A percentile compares a stretch with the other conserved stretches of the same genome.
These are phyloP conservation scores for Botrylloides violaceus DNA, from an alignment of 23 tunicate genomes.

Conservation along the genomic window DNA sequence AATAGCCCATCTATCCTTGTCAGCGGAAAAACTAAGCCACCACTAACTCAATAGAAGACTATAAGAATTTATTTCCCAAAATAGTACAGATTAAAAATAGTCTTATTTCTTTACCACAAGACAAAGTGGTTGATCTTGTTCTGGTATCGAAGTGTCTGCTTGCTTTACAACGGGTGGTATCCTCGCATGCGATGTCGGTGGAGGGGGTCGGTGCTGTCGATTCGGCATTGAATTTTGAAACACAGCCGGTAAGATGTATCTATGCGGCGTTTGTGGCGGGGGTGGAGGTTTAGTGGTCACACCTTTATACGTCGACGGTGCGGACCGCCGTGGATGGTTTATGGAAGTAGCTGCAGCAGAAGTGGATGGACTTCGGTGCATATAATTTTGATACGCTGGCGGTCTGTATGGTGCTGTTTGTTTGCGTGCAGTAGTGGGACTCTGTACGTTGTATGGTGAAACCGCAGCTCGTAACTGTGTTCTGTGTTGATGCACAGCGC, in stretches of 20 bases:
- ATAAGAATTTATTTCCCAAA: background rate
- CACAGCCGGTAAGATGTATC: background rate
- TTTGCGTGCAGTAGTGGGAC: background rate
- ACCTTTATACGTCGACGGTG: background rate
- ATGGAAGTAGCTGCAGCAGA: background rate
- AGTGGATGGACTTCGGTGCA: background rate
- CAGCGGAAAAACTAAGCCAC: too few relatives aligned
- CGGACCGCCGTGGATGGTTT: background rate
- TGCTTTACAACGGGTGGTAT: background rate
- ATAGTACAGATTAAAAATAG: background rate
- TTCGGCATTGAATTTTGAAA: background rate
- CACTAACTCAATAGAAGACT: too few relatives aligned
- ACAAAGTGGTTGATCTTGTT: constrained; percentile 23
- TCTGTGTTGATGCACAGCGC: background rate
- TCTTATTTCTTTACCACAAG: constrained; percentile 18
- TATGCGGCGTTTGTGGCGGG: background rate
- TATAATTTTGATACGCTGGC: background rate
- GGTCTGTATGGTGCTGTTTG: background rate
- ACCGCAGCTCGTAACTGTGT: background rate
- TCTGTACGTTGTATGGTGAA: background rate
- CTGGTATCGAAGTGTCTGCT: background rate
- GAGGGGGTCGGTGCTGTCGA: background rate
- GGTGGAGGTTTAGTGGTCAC: background rate
- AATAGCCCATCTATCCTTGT: too few relatives aligned
- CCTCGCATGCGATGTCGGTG: background rate